These are phyloP conservation scores for Brachionus rotundiformis DNA, from an alignment of 1,140 invertebrate genomes.

Conservation along the genomic window DNA sequence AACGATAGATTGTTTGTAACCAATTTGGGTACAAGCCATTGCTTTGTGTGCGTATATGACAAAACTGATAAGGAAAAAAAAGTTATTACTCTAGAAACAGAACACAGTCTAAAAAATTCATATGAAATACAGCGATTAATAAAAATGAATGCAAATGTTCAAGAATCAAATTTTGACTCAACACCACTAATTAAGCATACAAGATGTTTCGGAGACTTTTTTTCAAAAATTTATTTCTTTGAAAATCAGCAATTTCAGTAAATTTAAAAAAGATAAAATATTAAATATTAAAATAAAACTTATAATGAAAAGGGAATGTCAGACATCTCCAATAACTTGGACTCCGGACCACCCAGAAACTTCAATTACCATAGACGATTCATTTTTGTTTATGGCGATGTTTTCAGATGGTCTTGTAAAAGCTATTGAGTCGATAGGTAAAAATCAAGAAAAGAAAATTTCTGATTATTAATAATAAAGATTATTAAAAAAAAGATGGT, in stretches of 20 bases:
- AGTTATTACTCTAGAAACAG: background rate
- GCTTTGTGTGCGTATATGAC: conserved; percentile 18
- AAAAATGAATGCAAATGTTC: background rate
- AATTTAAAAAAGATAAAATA: background rate
- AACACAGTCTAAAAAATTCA: conserved; percentile 17
- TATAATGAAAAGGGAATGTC: background rate
- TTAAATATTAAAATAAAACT: too few relatives aligned
- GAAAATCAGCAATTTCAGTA: conserved; percentile 23
- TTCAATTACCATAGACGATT: conserved; percentile 21
- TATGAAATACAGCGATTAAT: background rate
- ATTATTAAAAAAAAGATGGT: too few relatives aligned
- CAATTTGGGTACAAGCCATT: conserved; percentile 45
- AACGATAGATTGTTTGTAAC: conserved; percentile 29
- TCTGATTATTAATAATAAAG: too few relatives aligned
- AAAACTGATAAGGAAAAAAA: conserved; percentile 1
- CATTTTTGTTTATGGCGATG: conserved; percentile 29
- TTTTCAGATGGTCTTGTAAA: conserved; percentile 31
- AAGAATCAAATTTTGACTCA: background rate
- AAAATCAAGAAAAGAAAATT: too few relatives aligned
- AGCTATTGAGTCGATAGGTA: conserved; percentile 14
- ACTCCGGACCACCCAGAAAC: background rate
- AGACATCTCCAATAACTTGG: background rate
- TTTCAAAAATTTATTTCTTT: background rate
- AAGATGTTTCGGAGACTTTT: conserved; percentile 42
- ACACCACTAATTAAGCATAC: background rate